Evolutionary conservation across 2,113 vertebrate species (phyloP).

Genomic region (Marmota monax): DNA sequence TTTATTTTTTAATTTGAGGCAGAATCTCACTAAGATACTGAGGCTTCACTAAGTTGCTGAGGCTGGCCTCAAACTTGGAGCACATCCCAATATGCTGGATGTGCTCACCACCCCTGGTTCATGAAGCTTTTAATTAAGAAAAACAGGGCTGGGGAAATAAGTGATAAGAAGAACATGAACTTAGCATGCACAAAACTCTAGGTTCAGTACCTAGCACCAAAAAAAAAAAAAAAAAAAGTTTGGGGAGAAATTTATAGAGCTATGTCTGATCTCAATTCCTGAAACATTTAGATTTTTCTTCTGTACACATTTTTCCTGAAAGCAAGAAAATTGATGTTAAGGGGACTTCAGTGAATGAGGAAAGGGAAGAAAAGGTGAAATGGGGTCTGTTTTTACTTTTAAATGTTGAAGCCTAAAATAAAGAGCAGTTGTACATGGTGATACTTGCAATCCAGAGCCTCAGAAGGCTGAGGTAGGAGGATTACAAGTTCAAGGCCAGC

Average conservation of each 20-base stretch:
- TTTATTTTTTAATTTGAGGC: too few relatives aligned
- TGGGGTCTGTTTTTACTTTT: background rate
- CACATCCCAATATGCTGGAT: too few relatives aligned
- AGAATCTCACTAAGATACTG: too few relatives aligned
- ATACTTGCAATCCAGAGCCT: too few relatives aligned
- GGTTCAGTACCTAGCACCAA: background rate
- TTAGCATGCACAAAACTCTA: background rate
- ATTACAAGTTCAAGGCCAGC: too few relatives aligned
- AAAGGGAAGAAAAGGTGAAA: background rate
- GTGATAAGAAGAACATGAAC: too few relatives aligned
- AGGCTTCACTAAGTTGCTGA: too few relatives aligned
- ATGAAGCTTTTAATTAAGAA: background rate
- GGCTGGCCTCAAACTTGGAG: too few relatives aligned
- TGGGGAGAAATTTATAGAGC: background rate
- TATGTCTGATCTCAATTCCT: background rate
- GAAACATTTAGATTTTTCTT: background rate
- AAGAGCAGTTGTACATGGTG: too few relatives aligned
- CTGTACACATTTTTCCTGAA: background rate
- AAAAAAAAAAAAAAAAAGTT: background rate
- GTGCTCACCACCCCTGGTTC: too few relatives aligned
- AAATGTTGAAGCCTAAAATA: constrained; percentile 4
- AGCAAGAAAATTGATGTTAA: constrained; percentile 27
- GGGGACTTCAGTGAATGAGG: background rate
- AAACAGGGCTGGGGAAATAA: background rate
- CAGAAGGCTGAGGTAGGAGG: too few relatives aligned